Base-by-base conservation (phyloP, 2,113 vertebrate species). In the Xiphophorus couchianus region DNA sequence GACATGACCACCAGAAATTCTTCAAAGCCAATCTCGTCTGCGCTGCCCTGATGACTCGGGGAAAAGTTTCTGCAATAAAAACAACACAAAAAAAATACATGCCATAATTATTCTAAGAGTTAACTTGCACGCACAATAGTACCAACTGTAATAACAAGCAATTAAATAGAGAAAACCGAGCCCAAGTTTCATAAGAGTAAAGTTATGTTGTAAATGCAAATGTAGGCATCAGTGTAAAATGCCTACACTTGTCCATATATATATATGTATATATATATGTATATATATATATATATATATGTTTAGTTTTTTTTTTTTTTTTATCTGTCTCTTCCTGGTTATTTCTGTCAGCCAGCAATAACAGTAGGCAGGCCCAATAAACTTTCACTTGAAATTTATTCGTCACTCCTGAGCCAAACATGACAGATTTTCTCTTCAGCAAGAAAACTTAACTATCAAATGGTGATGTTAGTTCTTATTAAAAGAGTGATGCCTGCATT, bases 1-100 rank as follows among this genome's bases (percentile, higher is more conserved):
- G 97, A 97, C 97, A 99, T 97, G 91, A 97, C 94, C 78, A 95
- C 95, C 84, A 99, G 93, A 82, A 99, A 99, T 82, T 98, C 95
- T 81, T 98, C 96, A 0, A 99, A 98, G 90, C 93, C 90, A 83
- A 99, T 99, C 93, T 98, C 97, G 0, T 97, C 92, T 0, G 92
- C 95, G 44, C 93, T 90, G 29, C 97, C 97, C 0, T 84, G 90
- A 0, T 86, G 78, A 13, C 92, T 94, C 73, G 92, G 93, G 27
- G 91, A 93, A 31, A 97, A 94, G 92, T 98, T 98, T 91, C 97
- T 98, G 67, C 1, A 0, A 44, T 15, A 73, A 4, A 44, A 0
- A 31, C 9, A 60, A 19, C 35, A 2, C 39, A 0, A 35, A 35
- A 8, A 29, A 69, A 31, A 12, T 48, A 66, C 42, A 51, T 28